Evolutionary conservation across 2,113 vertebrate species (phyloP), one percentile per base, ranked within the genome.

Genomic region (Microcebus ravelobensis): DNA sequence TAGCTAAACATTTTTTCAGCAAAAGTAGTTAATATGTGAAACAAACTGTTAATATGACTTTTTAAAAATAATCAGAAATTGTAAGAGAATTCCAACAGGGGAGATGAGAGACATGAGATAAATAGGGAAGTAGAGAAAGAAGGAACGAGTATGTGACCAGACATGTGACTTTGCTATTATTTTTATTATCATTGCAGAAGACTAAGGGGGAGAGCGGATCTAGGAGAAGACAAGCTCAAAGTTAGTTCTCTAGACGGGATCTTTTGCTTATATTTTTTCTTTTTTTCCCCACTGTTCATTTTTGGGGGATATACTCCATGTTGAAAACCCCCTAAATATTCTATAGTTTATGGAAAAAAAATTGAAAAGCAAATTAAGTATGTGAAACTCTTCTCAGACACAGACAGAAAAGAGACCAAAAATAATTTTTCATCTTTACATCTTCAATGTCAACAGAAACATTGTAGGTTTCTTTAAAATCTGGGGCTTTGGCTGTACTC

Each of bases 171-270:
- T 89, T 27, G 63, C 20, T 74, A 87, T 96, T 82, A 87, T 90
- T 95, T 88, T 91, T 89, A 83, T 91, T 97, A 91, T 91, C 65
- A 94, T 93, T 76, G 87, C 71, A 90, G n/a, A 95, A 93, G 94
- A 81, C 63, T 34, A 83, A 36, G 1, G 7, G 79, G 85, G 73
- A 79, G 45, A 83, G 50, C 48, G 1, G 14, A 57, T 1, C 1
- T 10, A 87, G 86, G 48, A 57, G 13, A 91, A 63, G 74, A 59
- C 45, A 65, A 52, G 36, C 48, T 81, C 67, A 77, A 50, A 50
- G 50, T 50, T 57, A 92, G 14, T 65, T 88, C 27, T 74, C 34
- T 34, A 50, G 36, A 83, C 12, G n/a, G 85, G 50, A 52, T 81
- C 42, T 92, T 94, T 73, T 29, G 84, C 77, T 79, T 77, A 23